Conservation (phyloP, 2,113 vertebrate genomes). For the Hydropotes inermis region DNA sequence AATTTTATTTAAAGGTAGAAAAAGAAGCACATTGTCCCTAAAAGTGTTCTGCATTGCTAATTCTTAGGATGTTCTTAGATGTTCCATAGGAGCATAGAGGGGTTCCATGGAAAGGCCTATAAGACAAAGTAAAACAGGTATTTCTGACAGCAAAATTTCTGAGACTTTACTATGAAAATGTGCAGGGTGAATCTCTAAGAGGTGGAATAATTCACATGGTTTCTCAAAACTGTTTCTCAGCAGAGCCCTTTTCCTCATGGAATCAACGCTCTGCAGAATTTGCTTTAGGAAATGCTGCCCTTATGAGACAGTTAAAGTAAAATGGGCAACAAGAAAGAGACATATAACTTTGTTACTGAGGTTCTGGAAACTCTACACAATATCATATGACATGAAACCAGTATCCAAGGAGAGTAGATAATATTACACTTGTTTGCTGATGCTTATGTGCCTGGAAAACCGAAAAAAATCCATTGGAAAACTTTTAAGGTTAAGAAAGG, state of each 20-base stretch:
- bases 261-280: background rate
- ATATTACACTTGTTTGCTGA: background rate
- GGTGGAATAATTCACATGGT: rapidly evolving
- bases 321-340: background rate
- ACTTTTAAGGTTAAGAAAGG: background rate
- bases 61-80: background rate
- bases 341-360: background rate
- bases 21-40: background rate
- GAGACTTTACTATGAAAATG: background rate
- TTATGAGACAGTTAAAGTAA: background rate
- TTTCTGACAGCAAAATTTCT: background rate
- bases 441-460: background rate
- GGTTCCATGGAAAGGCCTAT: background rate
- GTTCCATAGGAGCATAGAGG: background rate
- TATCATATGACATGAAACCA: background rate
- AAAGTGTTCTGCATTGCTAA: background rate
- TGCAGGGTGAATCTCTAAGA: background rate
- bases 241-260: background rate
- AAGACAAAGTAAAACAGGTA: background rate
- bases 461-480: background rate
- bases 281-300: background rate
- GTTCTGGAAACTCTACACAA: background rate
- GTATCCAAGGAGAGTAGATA: background rate
- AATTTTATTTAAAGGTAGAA: background rate
- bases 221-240: background rate